Evolutionary conservation across 2,113 vertebrate species (phyloP).

Genomic region (Hippopotamus amphibius): DNA sequence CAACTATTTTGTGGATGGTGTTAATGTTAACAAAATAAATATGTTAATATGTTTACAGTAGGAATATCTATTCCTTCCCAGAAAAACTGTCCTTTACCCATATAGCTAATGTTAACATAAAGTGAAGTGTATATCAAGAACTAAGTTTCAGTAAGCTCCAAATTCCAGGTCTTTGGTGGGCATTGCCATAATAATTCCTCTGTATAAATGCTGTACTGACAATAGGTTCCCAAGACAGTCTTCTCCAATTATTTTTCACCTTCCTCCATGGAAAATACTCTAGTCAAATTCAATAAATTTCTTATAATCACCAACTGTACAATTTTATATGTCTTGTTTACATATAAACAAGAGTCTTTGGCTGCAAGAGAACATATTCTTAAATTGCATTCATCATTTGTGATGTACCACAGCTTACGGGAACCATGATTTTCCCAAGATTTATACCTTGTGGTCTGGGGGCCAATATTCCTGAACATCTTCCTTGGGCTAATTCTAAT

Average conservation of each 20-base stretch:
- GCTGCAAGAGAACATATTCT: background rate
- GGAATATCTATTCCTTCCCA: background rate
- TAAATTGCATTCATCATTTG: constrained; percentile 16
- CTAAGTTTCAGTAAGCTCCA: background rate
- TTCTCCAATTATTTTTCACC: background rate
- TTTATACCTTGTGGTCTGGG: background rate
- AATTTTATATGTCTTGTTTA: background rate
- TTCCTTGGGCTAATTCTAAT: background rate
- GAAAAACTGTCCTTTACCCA: background rate
- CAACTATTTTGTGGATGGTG: background rate
- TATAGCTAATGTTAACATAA: background rate
- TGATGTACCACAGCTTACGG: background rate
- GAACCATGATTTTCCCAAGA: background rate
- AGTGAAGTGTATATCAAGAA: background rate
- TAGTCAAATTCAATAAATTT: background rate
- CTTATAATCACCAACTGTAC: background rate
- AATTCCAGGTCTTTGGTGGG: background rate
- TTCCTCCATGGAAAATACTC: background rate
- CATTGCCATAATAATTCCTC: background rate
- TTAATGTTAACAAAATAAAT: constrained; percentile 5
- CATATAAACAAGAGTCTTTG: background rate
- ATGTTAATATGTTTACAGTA: background rate
- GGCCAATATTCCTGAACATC: background rate
- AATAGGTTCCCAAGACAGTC: background rate
- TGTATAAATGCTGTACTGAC: background rate